phyloP scores from a whole-genome alignment of 1,140 invertebrate species.

The Heliconius melpomene region DNA sequence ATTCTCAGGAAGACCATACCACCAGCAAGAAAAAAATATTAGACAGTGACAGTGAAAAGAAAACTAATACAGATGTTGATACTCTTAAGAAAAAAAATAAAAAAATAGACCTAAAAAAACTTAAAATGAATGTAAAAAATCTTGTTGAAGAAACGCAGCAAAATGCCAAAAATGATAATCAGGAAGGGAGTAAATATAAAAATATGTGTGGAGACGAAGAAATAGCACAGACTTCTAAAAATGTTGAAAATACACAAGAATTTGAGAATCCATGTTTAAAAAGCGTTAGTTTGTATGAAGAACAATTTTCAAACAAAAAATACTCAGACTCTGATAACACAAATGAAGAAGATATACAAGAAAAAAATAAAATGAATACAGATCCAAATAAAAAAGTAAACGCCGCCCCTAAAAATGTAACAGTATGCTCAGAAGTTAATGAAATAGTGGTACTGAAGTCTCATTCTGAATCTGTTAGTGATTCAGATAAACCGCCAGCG shows the following conservation, averaged over 20 bases:
- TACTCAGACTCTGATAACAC: conserved; percentile 49
- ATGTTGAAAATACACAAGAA: conserved; percentile 28
- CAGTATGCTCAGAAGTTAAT: conserved; percentile 15
- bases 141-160: background rate
- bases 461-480: conserved; percentile 52
- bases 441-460: conserved; percentile 56
- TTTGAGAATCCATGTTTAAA: conserved; percentile 60
- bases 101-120: background rate
- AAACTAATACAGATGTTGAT: conserved; percentile 40
- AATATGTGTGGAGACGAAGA: conserved; percentile 6
- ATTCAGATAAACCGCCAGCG: conserved; percentile 29
- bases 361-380: conserved; percentile 23
- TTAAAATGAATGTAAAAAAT: conserved; percentile 19
- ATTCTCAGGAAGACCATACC: conserved; percentile 40
- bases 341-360: conserved; percentile 19
- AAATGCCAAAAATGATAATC: background rate
- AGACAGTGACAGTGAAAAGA: conserved; percentile 20
- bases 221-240: conserved; percentile 14
- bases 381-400: conserved; percentile 16
- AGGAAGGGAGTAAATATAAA: background rate
- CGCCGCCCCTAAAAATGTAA: background rate
- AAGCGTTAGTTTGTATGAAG: conserved; percentile 61
- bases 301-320: conserved; percentile 52
- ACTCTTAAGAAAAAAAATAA: conserved; percentile 16
- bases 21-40: conserved; percentile 19